phyloP scores from a whole-genome alignment of 2,113 vertebrate species.

The Platichthys flesus region DNA sequence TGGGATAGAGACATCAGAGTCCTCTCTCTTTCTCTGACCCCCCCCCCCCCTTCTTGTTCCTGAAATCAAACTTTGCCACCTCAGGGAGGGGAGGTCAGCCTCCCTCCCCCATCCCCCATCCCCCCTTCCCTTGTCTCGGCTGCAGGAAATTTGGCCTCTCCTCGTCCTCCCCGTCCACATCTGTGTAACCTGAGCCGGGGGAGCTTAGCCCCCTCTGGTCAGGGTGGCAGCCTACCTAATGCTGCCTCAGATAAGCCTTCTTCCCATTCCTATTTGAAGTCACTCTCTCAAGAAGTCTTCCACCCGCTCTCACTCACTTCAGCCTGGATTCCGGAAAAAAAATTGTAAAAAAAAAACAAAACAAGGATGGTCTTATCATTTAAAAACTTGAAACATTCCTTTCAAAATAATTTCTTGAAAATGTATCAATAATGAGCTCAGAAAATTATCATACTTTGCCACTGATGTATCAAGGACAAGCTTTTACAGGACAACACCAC shows the following conservation, averaged over 20 bases:
- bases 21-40: constrained; percentile 8
- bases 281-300: not conserved
- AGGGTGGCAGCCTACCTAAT: constrained; percentile 29
- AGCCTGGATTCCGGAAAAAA: not conserved
- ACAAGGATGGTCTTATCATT: not conserved
- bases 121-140: constrained; percentile 37
- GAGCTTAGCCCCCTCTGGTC: constrained; percentile 23
- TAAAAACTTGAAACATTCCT: not conserved
- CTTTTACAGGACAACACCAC: too few relatives aligned
- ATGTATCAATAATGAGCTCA: not conserved
- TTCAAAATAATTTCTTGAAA: not conserved
- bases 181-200: constrained; percentile 52
- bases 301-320: not conserved
- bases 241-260: constrained; percentile 49
- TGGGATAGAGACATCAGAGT: constrained; percentile 36
- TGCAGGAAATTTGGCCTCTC: constrained; percentile 32
- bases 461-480: not conserved
- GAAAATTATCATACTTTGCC: not conserved
- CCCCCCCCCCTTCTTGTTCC: constrained; percentile 26
- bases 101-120: not conserved
- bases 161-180: constrained; percentile 38
- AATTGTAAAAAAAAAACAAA: too few relatives aligned
- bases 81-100: constrained; percentile 51
- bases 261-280: constrained; percentile 28
- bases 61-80: constrained; percentile 48